Evolutionary conservation across 2,888 invertebrate species (phyloP), one percentile per base, ranked within the genome.

Genomic region (Byasa hedistus): DNA sequence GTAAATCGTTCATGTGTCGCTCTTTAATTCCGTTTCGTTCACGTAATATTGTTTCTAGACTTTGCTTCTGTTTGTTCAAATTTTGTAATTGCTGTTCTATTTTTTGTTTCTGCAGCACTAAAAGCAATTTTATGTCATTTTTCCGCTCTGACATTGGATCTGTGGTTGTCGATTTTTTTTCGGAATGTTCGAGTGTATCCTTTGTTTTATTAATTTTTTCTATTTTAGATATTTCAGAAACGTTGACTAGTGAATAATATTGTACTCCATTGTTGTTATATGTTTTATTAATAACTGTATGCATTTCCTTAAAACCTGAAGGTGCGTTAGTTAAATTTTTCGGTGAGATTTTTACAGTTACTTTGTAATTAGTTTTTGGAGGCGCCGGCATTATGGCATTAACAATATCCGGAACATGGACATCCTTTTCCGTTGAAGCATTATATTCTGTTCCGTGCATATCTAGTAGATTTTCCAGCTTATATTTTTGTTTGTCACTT

Each of bases 271-370:
- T 80, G 72, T 81, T 85, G 61, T 87, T 85, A 60, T 79, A 87
- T 56, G 83, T 87, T 72, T 89, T 89, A 66, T 90, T 89, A 3
- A 90, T 88, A 68, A 81, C 84, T 1, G 89, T 87, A 57, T 86
- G 87, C 48, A 87, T 72, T 83, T 89, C 89, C 77, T 89, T 90
- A 55, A 84, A 89, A 0, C 85, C 85, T 12, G 82, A 72, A 65
- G 79, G 74, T 1, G 78, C 54, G 0, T 76, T 73, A 1, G 82
- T 76, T 0, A 65, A 59, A 61, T 86, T 87, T 77, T 86, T 87
- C 0, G 91, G 90, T 10, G 79, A 65, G n/a, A 91, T 79, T 76
- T 87, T 90, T 0, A 91, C 81, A 1, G 85, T 83, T 0, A 91
- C 70, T 76, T 85, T 89, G 52, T 85, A 89, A 48, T 87, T 79